Evolutionary conservation across 2,113 vertebrate genomes (phyloP).

Genomic region (Aspidoscelis tigris): DNA sequence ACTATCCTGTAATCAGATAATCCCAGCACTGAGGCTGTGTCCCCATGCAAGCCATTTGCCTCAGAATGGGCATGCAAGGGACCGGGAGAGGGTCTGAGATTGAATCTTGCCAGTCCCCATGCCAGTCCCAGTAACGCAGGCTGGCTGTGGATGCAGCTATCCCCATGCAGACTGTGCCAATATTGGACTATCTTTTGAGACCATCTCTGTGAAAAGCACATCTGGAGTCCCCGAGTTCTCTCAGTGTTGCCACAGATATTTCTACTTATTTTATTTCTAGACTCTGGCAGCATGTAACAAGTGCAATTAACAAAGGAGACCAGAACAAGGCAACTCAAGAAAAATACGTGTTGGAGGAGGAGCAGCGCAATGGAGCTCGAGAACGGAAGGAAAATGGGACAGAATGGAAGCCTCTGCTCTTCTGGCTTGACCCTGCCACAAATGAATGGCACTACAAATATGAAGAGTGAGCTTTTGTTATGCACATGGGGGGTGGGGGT

Average conservation of each 20-base stretch:
- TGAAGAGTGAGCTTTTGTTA: constrained; percentile 79
- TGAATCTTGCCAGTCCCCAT: no score
- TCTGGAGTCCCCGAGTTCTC: not conserved
- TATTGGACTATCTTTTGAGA: not conserved
- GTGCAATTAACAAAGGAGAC: constrained; percentile 88
- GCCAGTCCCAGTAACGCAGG: no score
- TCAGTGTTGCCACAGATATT: not conserved
- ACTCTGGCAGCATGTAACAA: constrained; percentile 93
- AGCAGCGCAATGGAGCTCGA: constrained; percentile 82
- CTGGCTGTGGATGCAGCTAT: no score
- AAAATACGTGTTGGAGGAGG: constrained; percentile 91
- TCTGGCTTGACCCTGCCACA: constrained; percentile 77
- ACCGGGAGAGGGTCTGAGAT: no score
- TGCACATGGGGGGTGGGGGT: not conserved
- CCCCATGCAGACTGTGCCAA: not conserved
- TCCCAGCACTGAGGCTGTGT: no score
- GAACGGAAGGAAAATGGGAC: constrained; percentile 79
- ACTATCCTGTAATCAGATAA: no score
- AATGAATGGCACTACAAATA: constrained; percentile 90
- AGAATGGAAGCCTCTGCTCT: constrained; percentile 83
- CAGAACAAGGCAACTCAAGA: constrained; percentile 91
- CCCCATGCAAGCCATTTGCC: no score
- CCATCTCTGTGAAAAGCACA: not conserved
- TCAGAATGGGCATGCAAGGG: no score
- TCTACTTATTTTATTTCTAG: constrained; percentile 66